Percentiles rank a stretch among this genome's conserved stretches.
These are phyloP conservation scores for Oenanthe oenanthe DNA, from an alignment of 2,113 vertebrate species.

Conservation along the genomic window DNA sequence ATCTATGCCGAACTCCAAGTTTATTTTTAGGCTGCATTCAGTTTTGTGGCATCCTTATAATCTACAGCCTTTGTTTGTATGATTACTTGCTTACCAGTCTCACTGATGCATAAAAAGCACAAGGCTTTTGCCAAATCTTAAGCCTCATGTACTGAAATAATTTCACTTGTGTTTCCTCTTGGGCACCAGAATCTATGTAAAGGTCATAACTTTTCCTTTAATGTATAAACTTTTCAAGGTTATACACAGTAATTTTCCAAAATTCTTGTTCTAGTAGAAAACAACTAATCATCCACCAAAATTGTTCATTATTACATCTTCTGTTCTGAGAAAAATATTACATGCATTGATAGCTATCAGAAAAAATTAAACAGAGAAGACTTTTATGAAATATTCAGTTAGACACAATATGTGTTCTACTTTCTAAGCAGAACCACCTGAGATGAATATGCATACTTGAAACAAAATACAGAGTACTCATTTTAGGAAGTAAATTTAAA, in stretches of 20 bases:
- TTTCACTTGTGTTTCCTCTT: conserved; percentile 39
- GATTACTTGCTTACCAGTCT: conserved; percentile 57
- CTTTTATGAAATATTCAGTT: neutral
- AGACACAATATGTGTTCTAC: neutral
- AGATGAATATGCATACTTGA: neutral
- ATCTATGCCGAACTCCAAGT: conserved; percentile 52
- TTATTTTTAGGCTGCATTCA: conserved; percentile 55
- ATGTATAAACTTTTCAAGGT: conserved; percentile 27
- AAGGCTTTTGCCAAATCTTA: conserved; percentile 44
- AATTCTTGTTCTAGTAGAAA: neutral
- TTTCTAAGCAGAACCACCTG: neutral
- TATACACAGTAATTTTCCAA: neutral
- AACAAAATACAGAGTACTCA: neutral
- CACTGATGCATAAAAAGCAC: conserved; percentile 58
- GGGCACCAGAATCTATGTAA: neutral
- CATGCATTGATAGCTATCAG: neutral
- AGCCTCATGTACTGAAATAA: conserved; percentile 34
- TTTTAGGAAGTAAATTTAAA: neutral
- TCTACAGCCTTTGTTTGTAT: conserved; percentile 46
- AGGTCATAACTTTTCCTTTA: conserved; percentile 25
- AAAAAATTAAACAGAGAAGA: neutral
- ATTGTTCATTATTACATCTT: neutral
- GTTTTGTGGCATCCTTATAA: conserved; percentile 55
- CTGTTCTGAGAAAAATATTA: neutral
- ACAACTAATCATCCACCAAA: neutral